These are phyloP conservation scores for Sarcophaga variegata DNA, from an alignment of 2,888 invertebrate species.

Conservation along the genomic window DNA sequence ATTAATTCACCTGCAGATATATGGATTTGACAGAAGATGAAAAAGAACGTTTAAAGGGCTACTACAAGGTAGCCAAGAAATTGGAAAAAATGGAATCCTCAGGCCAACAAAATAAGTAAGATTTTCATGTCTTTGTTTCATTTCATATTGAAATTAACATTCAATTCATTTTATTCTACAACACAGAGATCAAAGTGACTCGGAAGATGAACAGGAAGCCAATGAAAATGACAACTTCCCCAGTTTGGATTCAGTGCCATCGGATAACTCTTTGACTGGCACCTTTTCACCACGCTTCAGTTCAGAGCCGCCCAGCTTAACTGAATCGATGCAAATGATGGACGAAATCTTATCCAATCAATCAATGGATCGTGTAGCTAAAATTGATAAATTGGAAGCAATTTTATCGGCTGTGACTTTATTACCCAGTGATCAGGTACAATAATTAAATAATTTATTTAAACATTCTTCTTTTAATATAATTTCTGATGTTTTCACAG, in stretches of 20 bases:
- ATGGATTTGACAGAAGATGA: conserved; percentile 95
- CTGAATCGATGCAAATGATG: conserved; percentile 94
- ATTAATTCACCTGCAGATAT: conserved; percentile 84
- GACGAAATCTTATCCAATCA: conserved; percentile 92
- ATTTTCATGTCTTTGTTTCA: conserved; percentile 11
- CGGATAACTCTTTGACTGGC: conserved; percentile 86
- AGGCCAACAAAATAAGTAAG: conserved; percentile 85
- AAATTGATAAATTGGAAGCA: conserved; percentile 93
- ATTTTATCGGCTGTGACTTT: conserved; percentile 91
- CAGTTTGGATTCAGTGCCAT: conserved; percentile 90
- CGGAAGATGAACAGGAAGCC: conserved; percentile 87
- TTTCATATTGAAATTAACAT: neutral
- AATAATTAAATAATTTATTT: conserved; percentile 2
- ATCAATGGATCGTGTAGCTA: conserved; percentile 91
- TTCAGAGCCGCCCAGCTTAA: conserved; percentile 85
- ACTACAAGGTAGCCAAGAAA: conserved; percentile 93
- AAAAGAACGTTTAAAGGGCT: conserved; percentile 94
- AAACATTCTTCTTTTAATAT: neutral
- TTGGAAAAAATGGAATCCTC: conserved; percentile 93
- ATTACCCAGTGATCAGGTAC: conserved; percentile 84
- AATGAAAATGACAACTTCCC: conserved; percentile 88
- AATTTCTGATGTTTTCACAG: conserved; percentile 68
- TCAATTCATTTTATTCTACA: neutral
- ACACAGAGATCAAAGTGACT: conserved; percentile 87
- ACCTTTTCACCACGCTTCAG: conserved; percentile 88